phyloP scores from a whole-genome alignment of 2,797 vertebrate species.

The Chanos chanos region DNA sequence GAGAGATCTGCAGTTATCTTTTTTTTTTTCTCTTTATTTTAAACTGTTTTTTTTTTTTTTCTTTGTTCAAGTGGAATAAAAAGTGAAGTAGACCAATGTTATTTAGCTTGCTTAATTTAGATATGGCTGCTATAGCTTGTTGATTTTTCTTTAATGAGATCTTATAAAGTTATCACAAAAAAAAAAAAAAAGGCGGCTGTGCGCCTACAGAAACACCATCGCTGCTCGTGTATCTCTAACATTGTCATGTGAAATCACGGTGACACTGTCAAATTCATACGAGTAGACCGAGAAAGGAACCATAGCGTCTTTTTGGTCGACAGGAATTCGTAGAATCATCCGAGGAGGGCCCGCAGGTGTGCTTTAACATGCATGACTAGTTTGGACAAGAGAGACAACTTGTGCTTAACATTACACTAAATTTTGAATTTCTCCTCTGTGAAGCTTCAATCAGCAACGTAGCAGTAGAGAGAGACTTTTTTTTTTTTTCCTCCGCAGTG shows the following conservation, averaged over 20 bases:
- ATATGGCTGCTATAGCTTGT: constrained; percentile 69
- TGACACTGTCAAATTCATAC: not conserved
- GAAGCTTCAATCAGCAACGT: not conserved
- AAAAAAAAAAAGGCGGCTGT: not conserved
- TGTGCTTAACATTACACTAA: not conserved
- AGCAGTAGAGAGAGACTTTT: not conserved
- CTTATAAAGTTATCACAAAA: not conserved
- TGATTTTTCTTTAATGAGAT: constrained; percentile 58
- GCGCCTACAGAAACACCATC: not conserved
- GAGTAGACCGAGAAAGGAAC: too few relatives aligned
- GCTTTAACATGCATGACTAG: not conserved
- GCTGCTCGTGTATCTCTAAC: too few relatives aligned
- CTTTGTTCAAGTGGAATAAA: constrained; percentile 53
- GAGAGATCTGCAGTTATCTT: constrained; percentile 62
- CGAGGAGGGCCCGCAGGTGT: not conserved
- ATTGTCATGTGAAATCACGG: not conserved
- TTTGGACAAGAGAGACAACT: not conserved
- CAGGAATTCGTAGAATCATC: not conserved
- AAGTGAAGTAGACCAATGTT: constrained; percentile 67
- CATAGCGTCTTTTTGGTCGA: too few relatives aligned
- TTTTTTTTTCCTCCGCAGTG: too few relatives aligned
- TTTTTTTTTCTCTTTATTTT: constrained; percentile 25
- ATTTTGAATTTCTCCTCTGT: not conserved
- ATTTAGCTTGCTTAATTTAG: constrained; percentile 68
- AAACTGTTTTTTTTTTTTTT: too few relatives aligned